A percentile compares a stretch with the other conserved stretches of the same genome.
phyloP scores from a whole-genome alignment of 2,797 vertebrate species.

The Phalanger gymnotis region DNA sequence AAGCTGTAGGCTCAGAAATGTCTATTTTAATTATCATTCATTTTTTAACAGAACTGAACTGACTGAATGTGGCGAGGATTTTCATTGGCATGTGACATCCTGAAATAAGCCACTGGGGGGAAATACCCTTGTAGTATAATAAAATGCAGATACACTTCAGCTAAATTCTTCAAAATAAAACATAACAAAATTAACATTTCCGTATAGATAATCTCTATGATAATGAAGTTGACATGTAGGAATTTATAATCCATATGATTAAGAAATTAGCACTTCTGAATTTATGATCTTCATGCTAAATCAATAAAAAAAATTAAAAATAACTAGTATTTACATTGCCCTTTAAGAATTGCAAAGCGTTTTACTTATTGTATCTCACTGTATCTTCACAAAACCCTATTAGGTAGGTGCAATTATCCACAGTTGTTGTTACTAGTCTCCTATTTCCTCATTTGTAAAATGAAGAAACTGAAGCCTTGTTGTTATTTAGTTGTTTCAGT shows the following conservation, averaged over 20 bases:
- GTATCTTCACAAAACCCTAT: background rate
- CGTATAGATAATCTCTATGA: background rate
- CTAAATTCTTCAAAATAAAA: background rate
- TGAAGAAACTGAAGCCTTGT: background rate
- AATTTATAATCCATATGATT: background rate
- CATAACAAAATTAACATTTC: background rate
- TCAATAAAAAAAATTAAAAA: background rate
- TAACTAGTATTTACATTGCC: background rate
- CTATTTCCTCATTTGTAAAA: background rate
- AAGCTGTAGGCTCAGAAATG: conserved; percentile 5
- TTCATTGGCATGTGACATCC: background rate
- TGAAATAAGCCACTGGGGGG: background rate
- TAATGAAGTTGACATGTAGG: background rate
- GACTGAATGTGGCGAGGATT: conserved; percentile 46
- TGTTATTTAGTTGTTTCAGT: background rate
- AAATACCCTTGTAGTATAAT: background rate
- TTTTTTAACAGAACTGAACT: conserved; percentile 52
- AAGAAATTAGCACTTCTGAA: background rate
- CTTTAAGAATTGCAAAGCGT: background rate
- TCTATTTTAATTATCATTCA: conserved; percentile 40
- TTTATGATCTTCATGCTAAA: background rate
- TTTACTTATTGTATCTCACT: background rate
- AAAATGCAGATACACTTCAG: background rate
- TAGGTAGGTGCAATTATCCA: background rate
- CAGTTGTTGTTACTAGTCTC: background rate